Evolutionary conservation across 2,888 invertebrate genomes (phyloP), one percentile per base, ranked within the genome.

Genomic region (Argyra leucocephala): DNA sequence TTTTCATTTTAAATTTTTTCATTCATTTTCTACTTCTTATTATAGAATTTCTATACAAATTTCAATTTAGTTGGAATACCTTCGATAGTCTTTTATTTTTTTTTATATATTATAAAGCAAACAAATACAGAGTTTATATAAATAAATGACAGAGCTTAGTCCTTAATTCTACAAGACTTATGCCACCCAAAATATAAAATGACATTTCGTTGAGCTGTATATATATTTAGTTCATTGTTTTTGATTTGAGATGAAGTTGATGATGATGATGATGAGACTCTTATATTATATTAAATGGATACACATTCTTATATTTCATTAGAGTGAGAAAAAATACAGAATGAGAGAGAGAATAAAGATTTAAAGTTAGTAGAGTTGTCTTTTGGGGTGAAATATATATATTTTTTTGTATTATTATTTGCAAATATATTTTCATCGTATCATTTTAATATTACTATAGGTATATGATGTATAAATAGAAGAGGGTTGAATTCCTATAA

Each of bases 151-250:
- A 48, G 77, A 74, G 75, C 74, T 76, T 78, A 48, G 48, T 62
- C 61, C 60, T 76, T 77, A 78, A 79, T 78, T 75, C 77, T 75
- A 76, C 15, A 48, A 76, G 76, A 78, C 78, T 79, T 78, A 79
- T 78, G 77, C 75, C 78, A 78, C 78, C 76, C 76, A 73, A 74
- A 74, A 78, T 75, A 73, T 75, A 73, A 76, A 75, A 75, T 76
- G 77, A 78, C 77, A 77, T 76, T 68, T 48, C 48, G 18, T 48
- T 48, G 48, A 48, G n/a, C n/a, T n/a, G n/a, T n/a, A n/a, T n/a
- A n/a, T n/a, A n/a, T n/a, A 48, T 18, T 10, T 31, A 18, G 48
- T 48, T 48, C 48, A 48, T 48, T n/a, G 2, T 48, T 48, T n/a
- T 48, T 48, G 18, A 48, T 48, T 48, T 48, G 48, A 18, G 5